Evolutionary conservation across 2,888 invertebrate species (phyloP).

Genomic region (Lochmaea crataegi): DNA sequence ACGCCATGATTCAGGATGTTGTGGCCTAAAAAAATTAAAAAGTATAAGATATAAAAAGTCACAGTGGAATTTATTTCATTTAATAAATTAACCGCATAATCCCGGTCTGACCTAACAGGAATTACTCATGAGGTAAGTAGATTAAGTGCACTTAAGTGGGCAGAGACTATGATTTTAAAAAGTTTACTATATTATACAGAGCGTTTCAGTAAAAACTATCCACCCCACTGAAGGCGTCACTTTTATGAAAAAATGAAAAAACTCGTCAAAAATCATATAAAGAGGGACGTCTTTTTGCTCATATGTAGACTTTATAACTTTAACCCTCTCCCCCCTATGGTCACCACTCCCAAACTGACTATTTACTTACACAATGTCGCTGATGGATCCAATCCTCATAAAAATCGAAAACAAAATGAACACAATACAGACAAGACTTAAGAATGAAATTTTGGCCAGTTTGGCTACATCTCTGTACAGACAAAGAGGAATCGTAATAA

Average conservation of each 20-base stretch:
- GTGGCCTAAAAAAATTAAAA: slow-evolving; percentile 67
- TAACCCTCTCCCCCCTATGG: too few species aligned
- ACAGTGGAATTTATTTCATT: neutral
- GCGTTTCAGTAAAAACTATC: too few species aligned
- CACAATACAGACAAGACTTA: slow-evolving; percentile 77
- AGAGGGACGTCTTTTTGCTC: too few species aligned
- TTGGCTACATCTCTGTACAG: slow-evolving; percentile 81
- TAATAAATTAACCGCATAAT: neutral
- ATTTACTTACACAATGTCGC: slow-evolving; percentile 73
- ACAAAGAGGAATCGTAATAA: slow-evolving; percentile 82
- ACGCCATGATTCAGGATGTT: slow-evolving; percentile 74
- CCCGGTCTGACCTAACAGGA: neutral
- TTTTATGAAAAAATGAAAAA: too few species aligned
- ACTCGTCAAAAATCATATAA: too few species aligned
- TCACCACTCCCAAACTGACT: too few species aligned
- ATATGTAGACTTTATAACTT: too few species aligned
- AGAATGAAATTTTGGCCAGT: slow-evolving; percentile 76
- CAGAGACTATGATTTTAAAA: slow-evolving; percentile 3
- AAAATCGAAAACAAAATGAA: slow-evolving; percentile 78
- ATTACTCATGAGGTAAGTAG: too few species aligned
- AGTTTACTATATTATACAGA: too few species aligned
- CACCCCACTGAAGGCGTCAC: too few species aligned
- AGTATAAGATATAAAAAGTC: neutral
- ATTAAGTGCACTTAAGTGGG: neutral
- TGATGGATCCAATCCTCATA: slow-evolving; percentile 70